Evolutionary conservation across 2,888 invertebrate species (phyloP), one percentile per base, ranked within the genome.

Genomic region (Craniophora ligustri): DNA sequence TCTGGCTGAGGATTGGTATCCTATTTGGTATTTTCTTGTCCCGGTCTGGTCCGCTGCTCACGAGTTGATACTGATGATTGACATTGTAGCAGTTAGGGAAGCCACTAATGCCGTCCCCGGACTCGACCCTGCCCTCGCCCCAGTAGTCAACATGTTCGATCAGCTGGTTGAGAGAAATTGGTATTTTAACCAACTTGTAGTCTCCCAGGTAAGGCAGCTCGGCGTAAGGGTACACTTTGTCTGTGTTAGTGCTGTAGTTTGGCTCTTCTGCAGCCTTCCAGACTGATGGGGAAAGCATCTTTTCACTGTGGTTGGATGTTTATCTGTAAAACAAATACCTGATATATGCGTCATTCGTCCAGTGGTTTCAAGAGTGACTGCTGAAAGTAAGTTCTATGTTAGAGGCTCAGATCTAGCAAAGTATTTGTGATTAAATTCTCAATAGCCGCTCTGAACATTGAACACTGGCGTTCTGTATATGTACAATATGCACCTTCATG

Each of bases 61-160:
- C 81, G 5, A 76, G 67, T 45, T 77, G 78, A 38, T 67, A 67
- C 13, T 74, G 65, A 42, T 78, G 75, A 54, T 84, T 81, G 3
- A 84, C 75, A 21, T 82, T 82, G 49, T 81, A 84, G 39, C 82
- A 76, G 34, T 81, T 62, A 2, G 51, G 5, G 49, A 79, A 82
- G 0, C 84, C 84, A 19, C 72, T 75, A 11, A 34, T 36, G 0
- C 71, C 74, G 0, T 36, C 50, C 2, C 38, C 19, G 1, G 61
- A 28, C 2, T 41, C 41, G 2, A 81, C 62, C 46, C 65, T 72
- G 0, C 84, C 83, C 50, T 84, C 84, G 7, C 84, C 84, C 84
- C 84, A 84, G 45, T 84, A 84, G 51, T 84, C 81, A 2, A 84
- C 74, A 26, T 77, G 76, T 1, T 74, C 63, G 10, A 82, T 54